These are phyloP conservation scores for Drosophila paucipuncta DNA, from an alignment of 2,888 invertebrate genomes.

Conservation along the genomic window DNA sequence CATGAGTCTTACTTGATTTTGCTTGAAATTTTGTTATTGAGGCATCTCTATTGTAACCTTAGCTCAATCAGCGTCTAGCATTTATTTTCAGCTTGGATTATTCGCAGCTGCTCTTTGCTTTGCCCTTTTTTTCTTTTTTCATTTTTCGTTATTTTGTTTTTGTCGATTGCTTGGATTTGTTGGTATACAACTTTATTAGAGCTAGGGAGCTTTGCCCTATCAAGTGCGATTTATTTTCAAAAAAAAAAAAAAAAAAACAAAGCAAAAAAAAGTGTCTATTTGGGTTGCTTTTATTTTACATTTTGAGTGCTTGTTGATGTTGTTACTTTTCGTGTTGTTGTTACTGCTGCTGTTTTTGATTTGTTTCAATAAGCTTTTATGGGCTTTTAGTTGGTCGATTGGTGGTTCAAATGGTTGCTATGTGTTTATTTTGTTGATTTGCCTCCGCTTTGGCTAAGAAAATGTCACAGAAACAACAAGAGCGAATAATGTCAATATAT, in stretches of 20 bases:
- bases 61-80: conserved; percentile 15
- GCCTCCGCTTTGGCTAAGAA: not conserved
- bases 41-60: conserved; percentile 17
- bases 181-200: conserved; percentile 46
- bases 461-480: conserved; percentile 6
- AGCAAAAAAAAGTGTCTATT: conserved; percentile 36
- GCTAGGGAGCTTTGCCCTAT: conserved; percentile 6
- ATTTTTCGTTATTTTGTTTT: conserved; percentile 7
- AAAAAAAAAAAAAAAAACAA: not conserved
- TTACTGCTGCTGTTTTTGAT: conserved; percentile 48
- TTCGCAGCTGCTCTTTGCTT: conserved; percentile 8
- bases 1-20: not conserved
- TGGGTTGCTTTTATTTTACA: conserved; percentile 44
- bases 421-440: conserved; percentile 27
- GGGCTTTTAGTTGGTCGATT: conserved; percentile 70
- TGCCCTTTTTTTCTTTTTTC: not conserved
- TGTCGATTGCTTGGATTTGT: conserved; percentile 31
- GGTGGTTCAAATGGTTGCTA: conserved; percentile 43
- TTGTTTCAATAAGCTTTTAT: conserved; percentile 72
- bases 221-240: conserved; percentile 21
- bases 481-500: conserved; percentile 35
- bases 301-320: conserved; percentile 35
- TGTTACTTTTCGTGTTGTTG: conserved; percentile 9
- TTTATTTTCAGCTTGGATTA: conserved; percentile 21
- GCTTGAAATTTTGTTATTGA: not conserved